These are phyloP conservation scores for Molanna angustata DNA, from an alignment of 2,888 invertebrate species.

Conservation along the genomic window DNA sequence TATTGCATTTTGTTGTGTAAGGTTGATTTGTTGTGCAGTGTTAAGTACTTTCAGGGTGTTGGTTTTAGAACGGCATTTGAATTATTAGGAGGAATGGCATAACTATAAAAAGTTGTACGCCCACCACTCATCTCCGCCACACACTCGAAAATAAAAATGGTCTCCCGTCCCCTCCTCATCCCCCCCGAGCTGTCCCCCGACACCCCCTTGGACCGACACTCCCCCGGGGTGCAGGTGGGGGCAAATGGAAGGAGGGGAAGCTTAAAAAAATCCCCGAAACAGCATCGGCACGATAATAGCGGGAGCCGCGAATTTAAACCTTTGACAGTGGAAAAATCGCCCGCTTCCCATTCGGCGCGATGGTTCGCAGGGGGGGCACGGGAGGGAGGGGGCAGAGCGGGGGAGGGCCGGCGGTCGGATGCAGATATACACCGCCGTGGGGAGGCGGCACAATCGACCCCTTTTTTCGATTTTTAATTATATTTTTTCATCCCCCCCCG, in stretches of 20 bases:
- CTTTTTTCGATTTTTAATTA: constrained; percentile 60
- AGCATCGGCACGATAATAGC: constrained; percentile 27
- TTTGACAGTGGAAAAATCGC: constrained; percentile 32
- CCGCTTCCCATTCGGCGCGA: constrained; percentile 35
- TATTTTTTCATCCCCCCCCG: constrained; percentile 47
- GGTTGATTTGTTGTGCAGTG: too few species aligned
- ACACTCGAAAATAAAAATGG: constrained; percentile 9
- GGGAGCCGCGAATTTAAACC: constrained; percentile 30
- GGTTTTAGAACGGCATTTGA: too few species aligned
- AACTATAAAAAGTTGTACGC: too few species aligned
- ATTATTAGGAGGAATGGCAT: too few species aligned
- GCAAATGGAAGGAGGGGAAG: constrained; percentile 2
- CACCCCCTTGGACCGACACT: neutral
- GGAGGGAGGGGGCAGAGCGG: too few species aligned
- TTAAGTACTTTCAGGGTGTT: too few species aligned
- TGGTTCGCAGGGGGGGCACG: too few species aligned
- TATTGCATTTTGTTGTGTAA: too few species aligned
- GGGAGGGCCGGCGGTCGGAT: constrained; percentile 46
- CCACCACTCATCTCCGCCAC: constrained; percentile 20
- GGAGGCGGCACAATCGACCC: constrained; percentile 48
- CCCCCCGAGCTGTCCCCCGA: neutral
- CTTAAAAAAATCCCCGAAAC: constrained; percentile 26
- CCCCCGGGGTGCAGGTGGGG: constrained; percentile 7
- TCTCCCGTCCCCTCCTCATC: neutral
- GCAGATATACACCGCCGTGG: constrained; percentile 51